These are phyloP conservation scores for Amphiprion percula DNA, from an alignment of 2,113 vertebrate genomes.

Conservation along the genomic window DNA sequence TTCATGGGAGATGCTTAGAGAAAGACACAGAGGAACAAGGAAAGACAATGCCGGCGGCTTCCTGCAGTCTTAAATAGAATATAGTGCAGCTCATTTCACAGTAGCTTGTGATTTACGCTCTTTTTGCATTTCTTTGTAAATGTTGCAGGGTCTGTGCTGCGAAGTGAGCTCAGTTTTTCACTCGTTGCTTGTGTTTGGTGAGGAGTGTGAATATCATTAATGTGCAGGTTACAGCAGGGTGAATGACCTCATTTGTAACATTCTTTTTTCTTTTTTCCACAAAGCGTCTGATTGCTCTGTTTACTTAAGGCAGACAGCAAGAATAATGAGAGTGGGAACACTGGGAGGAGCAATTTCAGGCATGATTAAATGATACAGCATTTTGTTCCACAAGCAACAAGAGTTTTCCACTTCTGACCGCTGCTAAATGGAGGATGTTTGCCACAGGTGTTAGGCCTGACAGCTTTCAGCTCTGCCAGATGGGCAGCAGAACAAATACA, in stretches of 20 bases:
- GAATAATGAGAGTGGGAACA: constrained; percentile 29
- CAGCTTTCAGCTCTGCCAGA: constrained; percentile 37
- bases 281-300: constrained; percentile 46
- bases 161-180: constrained; percentile 4
- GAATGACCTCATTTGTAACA: constrained; percentile 42
- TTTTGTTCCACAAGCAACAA: background rate
- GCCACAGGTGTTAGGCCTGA: constrained; percentile 57
- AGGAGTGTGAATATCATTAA: constrained; percentile 56
- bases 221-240: constrained; percentile 29
- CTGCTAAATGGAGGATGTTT: constrained; percentile 37
- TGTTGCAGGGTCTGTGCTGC: background rate
- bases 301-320: constrained; percentile 42
- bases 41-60: constrained; percentile 17
- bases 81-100: background rate
- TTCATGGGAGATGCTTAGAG: constrained; percentile 59
- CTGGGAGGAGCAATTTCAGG: background rate
- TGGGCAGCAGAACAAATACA: constrained; percentile 46
- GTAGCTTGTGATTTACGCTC: constrained; percentile 31
- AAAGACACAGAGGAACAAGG: constrained; percentile 32
- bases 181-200: constrained; percentile 2
- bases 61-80: constrained; percentile 19
- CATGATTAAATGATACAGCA: constrained; percentile 17
- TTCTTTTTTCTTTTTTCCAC: constrained; percentile 19
- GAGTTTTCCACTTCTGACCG: constrained; percentile 12
- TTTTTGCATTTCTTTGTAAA: constrained; percentile 36